Percentiles rank a stretch among this genome's conserved stretches.
Conservation (phyloP, 2,888 invertebrate species). For the Hirtodrosophila duncani region DNA sequence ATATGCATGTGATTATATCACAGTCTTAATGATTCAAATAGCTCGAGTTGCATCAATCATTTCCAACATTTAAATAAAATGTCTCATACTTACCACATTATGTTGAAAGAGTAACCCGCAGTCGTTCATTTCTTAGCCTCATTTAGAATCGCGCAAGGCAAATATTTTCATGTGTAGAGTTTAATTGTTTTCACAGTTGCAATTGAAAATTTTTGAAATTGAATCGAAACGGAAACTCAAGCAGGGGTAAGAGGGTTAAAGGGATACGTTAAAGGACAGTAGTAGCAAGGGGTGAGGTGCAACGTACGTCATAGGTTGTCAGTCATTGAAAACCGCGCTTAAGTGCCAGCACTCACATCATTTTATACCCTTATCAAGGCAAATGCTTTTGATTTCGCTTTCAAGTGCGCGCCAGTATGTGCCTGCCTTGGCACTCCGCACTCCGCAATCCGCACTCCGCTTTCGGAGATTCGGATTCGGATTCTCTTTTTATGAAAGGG, state of each 20-base stretch:
- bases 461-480: no score
- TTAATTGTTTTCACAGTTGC: constrained; percentile 72
- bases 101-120: no score
- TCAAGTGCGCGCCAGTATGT: constrained; percentile 44
- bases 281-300: constrained; percentile 9
- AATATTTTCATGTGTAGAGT: constrained; percentile 62
- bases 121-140: no score
- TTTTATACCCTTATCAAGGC: constrained; percentile 47
- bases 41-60: not conserved
- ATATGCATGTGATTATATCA: constrained; percentile 9
- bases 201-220: constrained; percentile 22
- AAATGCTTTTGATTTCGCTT: constrained; percentile 52
- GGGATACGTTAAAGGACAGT: no score
- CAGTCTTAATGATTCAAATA: constrained; percentile 6
- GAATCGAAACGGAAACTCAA: constrained; percentile 21
- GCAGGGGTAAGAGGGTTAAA: not conserved
- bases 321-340: constrained; percentile 60
- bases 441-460: no score
- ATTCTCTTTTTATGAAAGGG: constrained; percentile 47
- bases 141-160: constrained; percentile 31
- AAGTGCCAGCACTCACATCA: constrained; percentile 44
- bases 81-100: no score
- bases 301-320: no score
- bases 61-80: not conserved
- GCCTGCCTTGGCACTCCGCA: no score